Percentiles rank a stretch among this genome's conserved stretches.
Conservation (phyloP, 2,888 invertebrate species). For the Tethea ocularis region DNA sequence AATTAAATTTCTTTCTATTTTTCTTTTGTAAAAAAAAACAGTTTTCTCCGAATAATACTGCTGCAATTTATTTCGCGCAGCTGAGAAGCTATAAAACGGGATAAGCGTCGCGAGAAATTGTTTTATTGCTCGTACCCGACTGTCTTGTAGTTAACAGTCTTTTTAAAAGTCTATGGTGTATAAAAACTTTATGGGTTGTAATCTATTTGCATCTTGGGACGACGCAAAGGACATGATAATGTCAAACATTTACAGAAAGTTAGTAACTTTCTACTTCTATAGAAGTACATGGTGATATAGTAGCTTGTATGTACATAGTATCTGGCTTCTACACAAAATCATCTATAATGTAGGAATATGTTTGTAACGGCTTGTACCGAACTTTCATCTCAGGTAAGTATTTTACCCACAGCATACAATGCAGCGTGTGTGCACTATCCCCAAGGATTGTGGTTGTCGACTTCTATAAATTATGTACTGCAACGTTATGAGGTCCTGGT, state of each 20-base stretch:
- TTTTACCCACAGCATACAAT: slow-evolving; percentile 17
- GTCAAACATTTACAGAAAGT: too few species aligned
- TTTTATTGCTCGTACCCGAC: neutral
- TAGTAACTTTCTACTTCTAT: too few species aligned
- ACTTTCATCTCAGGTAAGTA: slow-evolving; percentile 14
- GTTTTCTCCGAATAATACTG: neutral
- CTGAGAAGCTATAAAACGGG: neutral
- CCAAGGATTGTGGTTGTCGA: slow-evolving; percentile 15
- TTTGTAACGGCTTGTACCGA: slow-evolving; percentile 17
- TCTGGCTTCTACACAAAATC: too few species aligned
- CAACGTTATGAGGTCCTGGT: slow-evolving; percentile 31
- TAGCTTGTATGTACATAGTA: too few species aligned
- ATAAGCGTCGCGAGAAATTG: neutral
- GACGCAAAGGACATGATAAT: neutral
- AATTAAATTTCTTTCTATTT: neutral
- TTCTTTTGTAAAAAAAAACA: neutral
- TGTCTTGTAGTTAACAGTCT: neutral
- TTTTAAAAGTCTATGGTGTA: neutral
- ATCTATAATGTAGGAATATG: too few species aligned
- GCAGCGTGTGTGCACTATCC: slow-evolving; percentile 16
- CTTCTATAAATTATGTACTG: slow-evolving; percentile 32
- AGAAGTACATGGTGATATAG: too few species aligned
- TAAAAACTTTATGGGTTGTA: neutral
- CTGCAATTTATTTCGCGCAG: neutral
- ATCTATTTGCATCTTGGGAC: neutral